Evolutionary conservation across 2,797 vertebrate genomes (phyloP).

Genomic region (Epinephelus awoara): DNA sequence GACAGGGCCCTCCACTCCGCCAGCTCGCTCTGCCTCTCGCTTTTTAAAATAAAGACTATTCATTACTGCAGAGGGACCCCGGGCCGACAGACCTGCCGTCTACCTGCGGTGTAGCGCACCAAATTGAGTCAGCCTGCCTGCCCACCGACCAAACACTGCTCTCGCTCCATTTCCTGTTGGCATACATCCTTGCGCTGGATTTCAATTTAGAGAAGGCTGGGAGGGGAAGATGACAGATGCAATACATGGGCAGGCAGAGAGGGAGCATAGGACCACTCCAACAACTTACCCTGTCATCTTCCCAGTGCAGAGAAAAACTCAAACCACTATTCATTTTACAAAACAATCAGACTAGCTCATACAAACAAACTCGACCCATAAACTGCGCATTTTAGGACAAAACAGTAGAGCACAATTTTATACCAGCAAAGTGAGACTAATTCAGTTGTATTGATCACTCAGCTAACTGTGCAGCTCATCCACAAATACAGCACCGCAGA

Average conservation of each 20-base stretch:
- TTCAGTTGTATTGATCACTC: conserved; percentile 53
- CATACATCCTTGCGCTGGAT: conserved; percentile 52
- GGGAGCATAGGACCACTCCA: conserved; percentile 13
- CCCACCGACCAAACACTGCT: conserved; percentile 52
- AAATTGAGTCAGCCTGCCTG: conserved; percentile 71
- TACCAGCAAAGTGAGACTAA: conserved; percentile 35
- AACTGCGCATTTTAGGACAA: conserved; percentile 25
- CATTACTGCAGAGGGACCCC: conserved; percentile 68
- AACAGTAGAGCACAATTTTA: conserved; percentile 18
- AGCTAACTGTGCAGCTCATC: conserved; percentile 42
- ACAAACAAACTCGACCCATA: conserved; percentile 32
- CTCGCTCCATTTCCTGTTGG: conserved; percentile 67
- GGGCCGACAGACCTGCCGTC: conserved; percentile 51
- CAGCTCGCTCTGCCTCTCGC: conserved; percentile 54
- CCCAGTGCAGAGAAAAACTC: conserved; percentile 20
- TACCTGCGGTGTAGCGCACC: conserved; percentile 57
- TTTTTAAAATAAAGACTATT: conserved; percentile 84
- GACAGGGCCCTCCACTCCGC: conserved; percentile 50
- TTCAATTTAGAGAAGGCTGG: conserved; percentile 60
- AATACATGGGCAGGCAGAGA: conserved; percentile 20
- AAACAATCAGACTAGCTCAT: conserved; percentile 6
- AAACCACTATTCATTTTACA: conserved; percentile 22
- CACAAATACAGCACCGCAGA: conserved; percentile 35
- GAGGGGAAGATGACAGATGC: conserved; percentile 53
- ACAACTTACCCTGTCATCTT: conserved; percentile 32